Base-by-base conservation (phyloP, 2,888 invertebrate genomes). In the Cosmia trapezina region DNA sequence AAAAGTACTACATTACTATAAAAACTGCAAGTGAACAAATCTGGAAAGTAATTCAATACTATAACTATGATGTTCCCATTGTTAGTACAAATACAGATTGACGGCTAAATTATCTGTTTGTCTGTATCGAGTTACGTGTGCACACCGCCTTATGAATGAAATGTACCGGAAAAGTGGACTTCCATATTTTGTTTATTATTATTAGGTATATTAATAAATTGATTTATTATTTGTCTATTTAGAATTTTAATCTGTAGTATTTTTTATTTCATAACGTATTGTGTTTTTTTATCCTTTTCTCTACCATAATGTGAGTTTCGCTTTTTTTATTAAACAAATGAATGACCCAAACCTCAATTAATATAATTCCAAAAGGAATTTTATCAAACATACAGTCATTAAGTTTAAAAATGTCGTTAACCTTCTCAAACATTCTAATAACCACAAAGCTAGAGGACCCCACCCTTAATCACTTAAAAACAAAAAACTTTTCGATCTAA, bases 41-140 rank as follows among this genome's bases (percentile, higher is more conserved):
- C 92, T 94, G 94, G 94, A 94, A 92, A 89, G 95, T 94, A 95
- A 95, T 82, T 51, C 66, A 88, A 95, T 94, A 94, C 83, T 90
- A 89, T 92, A 93, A 93, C 87, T 86, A 93, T 84, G 84, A 78
- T 89, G 87, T 87, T 85, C 74, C 87, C 84, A 90, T 93, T 93
- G 92, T 93, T 76, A 78, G 76, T 71, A 67, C 82, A 92, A 93
- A 95, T 91, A 88, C 83, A 90, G 76, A 88, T 81, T 70, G 95
- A 95, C 95, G 91, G 90, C 90, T 93, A 92, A 95, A 95, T 94
- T 89, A 93, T 90, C 91, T 93, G 88, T 84, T 86, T 84, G 71
- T 68, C 63, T 66, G 84, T 91, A 89, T 94, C 88, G 54, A 65
- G 81, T 94, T 94, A 85, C 93, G 78, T 70, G 45, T 66, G 87